Base-by-base conservation (phyloP, 2,888 invertebrate genomes). In the Parthenolecanium corni region DNA sequence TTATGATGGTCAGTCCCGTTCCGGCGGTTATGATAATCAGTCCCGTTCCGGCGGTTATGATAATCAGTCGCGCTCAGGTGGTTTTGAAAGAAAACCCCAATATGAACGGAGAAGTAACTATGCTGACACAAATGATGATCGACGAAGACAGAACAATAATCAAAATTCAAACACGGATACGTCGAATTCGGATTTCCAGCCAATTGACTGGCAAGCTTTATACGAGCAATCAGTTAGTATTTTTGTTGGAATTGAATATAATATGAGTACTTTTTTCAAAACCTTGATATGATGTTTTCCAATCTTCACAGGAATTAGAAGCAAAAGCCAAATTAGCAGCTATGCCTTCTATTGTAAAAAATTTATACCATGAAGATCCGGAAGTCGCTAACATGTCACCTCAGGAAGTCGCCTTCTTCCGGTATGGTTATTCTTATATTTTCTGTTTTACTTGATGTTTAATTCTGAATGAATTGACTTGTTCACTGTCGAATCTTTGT, bases 311-410 rank as follows among this genome's bases (percentile, higher is more conserved):
- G 65, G 65, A 62, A 6, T 46, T 64, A 47, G 53, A 56, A 4
- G 61, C 81, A 65, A 76, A 77, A 57, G 78, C 76, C 52, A 79
- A 80, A 66, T 87, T 84, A 82, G 76, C 78, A 0, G 79, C 80
- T 65, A 76, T 82, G 21, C 84, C 86, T 0, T 76, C 79, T 2
- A 78, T 94, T 16, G 74, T 79, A 0, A 94, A 94, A 74, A 75
- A 87, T 67, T 92, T 94, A 71, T 95, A 95, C 70, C 73, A 78
- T 57, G 93, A 94, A 76, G 80, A 84, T 69, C 80, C 83, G 0
- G 78, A 76, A 51, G 82, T 94, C 1, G 75, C 82, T 2, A 77
- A 77, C 4, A 81, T 92, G 80, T 69, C 80, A 0, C 71, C 76
- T 0, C 76, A 78, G 9, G 79, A 87, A 68, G 86, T 86, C 0